Evolutionary conservation across 2,888 invertebrate genomes (phyloP).

Genomic region (Acronicta psi): DNA sequence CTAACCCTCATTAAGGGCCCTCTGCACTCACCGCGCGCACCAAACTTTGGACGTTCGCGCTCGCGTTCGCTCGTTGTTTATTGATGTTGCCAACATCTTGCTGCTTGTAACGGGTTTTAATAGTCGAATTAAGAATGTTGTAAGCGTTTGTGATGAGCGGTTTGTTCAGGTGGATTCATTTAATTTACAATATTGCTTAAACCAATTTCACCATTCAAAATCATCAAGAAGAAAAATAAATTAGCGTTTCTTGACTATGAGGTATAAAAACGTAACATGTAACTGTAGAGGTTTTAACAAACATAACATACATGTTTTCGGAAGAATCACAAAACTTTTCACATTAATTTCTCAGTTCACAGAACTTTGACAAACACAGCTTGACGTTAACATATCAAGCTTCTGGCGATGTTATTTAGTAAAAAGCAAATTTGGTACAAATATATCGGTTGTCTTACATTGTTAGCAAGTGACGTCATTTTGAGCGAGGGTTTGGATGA

Average conservation of each 20-base stretch:
- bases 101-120: conserved; percentile 82
- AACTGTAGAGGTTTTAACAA: conserved; percentile 38
- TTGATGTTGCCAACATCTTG: conserved; percentile 84
- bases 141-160: conserved; percentile 68
- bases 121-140: conserved; percentile 83
- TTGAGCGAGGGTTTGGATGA: conserved; percentile 67
- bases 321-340: conserved; percentile 44
- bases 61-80: conserved; percentile 84
- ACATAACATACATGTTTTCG: conserved; percentile 46
- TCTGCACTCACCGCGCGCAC: conserved; percentile 86
- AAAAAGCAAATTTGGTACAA: conserved; percentile 46
- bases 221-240: not conserved
- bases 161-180: conserved; percentile 59
- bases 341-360: conserved; percentile 51
- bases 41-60: conserved; percentile 84
- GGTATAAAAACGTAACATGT: not conserved
- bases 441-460: conserved; percentile 61
- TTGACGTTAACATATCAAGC: conserved; percentile 51
- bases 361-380: conserved; percentile 53
- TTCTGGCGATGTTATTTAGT: conserved; percentile 42
- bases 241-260: too few species aligned
- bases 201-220: not conserved
- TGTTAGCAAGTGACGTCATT: conserved; percentile 66
- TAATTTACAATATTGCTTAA: conserved; percentile 6
- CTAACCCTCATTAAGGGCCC: conserved; percentile 87